Percentiles rank a stretch among this genome's conserved stretches.
phyloP scores from a whole-genome alignment of 2,888 invertebrate genomes.

The Napeogenes inachia region DNA sequence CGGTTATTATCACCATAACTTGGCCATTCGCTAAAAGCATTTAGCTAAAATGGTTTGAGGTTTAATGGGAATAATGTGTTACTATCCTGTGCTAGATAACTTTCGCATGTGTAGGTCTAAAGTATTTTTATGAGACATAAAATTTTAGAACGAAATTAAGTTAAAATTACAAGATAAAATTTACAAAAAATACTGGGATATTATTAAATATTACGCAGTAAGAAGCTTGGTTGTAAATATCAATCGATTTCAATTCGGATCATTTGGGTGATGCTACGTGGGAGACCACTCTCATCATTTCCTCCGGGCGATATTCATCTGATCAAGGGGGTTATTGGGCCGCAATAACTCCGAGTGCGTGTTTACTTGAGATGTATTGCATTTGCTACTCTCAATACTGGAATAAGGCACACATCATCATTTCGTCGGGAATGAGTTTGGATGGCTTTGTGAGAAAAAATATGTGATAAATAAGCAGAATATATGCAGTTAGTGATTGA shows the following conservation, averaged over 20 bases:
- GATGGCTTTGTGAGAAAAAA: background rate
- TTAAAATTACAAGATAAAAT: background rate
- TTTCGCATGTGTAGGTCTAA: constrained; percentile 9
- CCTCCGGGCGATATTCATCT: constrained; percentile 68
- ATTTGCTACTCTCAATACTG: constrained; percentile 39
- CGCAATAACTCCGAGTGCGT: constrained; percentile 55
- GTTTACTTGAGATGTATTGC: constrained; percentile 56
- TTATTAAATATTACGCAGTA: background rate
- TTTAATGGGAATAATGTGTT: constrained; percentile 28
- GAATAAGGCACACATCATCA: constrained; percentile 9
- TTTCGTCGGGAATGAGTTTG: constrained; percentile 6
- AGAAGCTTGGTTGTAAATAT: constrained; percentile 7
- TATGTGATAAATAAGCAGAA: background rate
- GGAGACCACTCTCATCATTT: constrained; percentile 68
- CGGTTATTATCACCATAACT: constrained; percentile 32
- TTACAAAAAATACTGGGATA: no score
- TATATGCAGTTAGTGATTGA: no score
- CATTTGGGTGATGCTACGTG: constrained; percentile 25
- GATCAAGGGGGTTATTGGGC: constrained; percentile 32
- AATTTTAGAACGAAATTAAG: background rate
- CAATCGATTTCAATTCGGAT: constrained; percentile 26
- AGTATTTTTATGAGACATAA: constrained; percentile 10
- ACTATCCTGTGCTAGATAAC: constrained; percentile 14
- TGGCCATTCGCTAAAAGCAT: constrained; percentile 28
- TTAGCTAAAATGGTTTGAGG: constrained; percentile 25